These are phyloP conservation scores for Helogale parvula DNA, from an alignment of 2,113 vertebrate genomes.

Conservation along the genomic window DNA sequence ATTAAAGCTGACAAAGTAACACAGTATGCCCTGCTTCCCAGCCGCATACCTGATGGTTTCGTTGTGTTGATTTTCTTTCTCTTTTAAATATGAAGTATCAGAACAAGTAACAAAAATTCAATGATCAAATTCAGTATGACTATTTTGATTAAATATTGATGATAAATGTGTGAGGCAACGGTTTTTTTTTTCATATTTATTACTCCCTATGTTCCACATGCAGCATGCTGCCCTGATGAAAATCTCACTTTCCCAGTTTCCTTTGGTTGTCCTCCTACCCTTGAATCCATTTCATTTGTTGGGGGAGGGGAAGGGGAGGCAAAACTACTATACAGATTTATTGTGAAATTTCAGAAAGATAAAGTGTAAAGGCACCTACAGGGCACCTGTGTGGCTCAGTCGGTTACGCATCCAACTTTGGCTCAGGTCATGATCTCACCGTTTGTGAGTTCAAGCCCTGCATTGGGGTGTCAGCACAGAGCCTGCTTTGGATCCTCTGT, in stretches of 20 bases:
- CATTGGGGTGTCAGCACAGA: no score
- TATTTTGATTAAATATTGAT: not conserved
- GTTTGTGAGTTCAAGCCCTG: no score
- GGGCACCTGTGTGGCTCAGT: no score
- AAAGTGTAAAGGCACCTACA: not conserved
- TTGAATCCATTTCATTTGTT: not conserved
- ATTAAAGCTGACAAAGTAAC: not conserved
- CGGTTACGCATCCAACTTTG: no score
- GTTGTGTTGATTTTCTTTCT: not conserved
- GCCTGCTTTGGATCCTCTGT: no score
- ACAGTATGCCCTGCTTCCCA: not conserved
- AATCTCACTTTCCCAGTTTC: not conserved
- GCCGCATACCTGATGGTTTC: not conserved
- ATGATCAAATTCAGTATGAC: not conserved
- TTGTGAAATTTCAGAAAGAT: not conserved
- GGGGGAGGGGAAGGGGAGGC: not conserved
- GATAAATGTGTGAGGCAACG: not conserved
- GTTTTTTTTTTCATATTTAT: not conserved
- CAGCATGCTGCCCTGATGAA: not conserved
- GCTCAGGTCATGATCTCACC: no score
- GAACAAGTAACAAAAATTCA: not conserved
- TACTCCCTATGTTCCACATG: not conserved
- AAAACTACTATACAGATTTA: not conserved
- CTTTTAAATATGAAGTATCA: not conserved
- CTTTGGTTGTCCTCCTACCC: not conserved